Evolutionary conservation across 2,888 invertebrate species (phyloP).

Genomic region (Drosophila lutescens): DNA sequence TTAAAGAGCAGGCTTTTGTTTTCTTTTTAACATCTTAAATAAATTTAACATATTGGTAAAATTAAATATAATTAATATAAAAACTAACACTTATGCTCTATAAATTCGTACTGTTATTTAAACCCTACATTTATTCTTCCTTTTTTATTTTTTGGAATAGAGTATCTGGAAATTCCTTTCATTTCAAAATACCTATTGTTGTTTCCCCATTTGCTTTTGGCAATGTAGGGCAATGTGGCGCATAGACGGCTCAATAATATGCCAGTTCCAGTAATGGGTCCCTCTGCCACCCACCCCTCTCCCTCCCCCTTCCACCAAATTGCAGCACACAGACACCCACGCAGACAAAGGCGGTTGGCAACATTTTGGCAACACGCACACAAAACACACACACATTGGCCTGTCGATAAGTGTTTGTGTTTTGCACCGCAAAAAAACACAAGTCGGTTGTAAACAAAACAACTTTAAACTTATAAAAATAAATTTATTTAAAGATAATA

Average conservation of each 20-base stretch:
- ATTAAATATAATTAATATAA: too few species aligned
- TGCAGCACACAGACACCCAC: slow-evolving; percentile 59
- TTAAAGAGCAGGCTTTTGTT: too few species aligned
- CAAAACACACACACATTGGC: slow-evolving; percentile 18
- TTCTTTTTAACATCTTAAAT: neutral
- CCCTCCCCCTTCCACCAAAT: slow-evolving; percentile 2
- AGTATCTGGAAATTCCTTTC: neutral
- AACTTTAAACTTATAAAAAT: neutral
- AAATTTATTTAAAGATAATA: neutral
- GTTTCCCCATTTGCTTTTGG: neutral
- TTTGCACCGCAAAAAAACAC: slow-evolving; percentile 1
- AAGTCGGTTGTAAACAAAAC: too few species aligned
- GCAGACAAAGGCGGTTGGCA: slow-evolving; percentile 68
- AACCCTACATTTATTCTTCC: too few species aligned
- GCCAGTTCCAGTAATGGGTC: slow-evolving; percentile 38
- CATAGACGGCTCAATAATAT: slow-evolving; percentile 78
- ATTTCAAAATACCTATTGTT: neutral
- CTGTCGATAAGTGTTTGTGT: slow-evolving; percentile 65
- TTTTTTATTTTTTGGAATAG: neutral
- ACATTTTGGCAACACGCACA: slow-evolving; percentile 62
- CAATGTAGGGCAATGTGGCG: slow-evolving; percentile 74
- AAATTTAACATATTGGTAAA: too few species aligned
- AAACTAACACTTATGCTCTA: too few species aligned
- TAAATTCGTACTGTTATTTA: too few species aligned
- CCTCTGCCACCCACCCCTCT: slow-evolving; percentile 1